phyloP scores from a whole-genome alignment of 2,113 vertebrate species.

The Anolis carolinensis region DNA sequence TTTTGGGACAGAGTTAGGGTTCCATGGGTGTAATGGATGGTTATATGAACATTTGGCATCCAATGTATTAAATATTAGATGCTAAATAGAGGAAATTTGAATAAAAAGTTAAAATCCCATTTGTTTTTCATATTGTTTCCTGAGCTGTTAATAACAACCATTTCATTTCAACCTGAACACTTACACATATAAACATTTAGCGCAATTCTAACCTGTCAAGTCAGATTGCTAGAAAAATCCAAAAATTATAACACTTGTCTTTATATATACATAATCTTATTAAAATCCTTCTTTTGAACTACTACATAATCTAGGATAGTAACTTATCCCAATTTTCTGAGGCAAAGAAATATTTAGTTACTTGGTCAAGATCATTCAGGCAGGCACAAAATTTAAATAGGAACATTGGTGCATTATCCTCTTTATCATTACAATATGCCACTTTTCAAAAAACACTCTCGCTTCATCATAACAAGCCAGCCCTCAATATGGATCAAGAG shows the following conservation, averaged over 20 bases:
- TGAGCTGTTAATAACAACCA: neutral
- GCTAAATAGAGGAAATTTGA: too few relatives aligned
- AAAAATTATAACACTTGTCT: neutral
- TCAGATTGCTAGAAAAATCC: neutral
- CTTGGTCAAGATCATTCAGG: too few relatives aligned
- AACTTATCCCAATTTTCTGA: too few relatives aligned
- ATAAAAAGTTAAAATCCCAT: too few relatives aligned
- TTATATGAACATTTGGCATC: too few relatives aligned
- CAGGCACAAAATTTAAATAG: neutral
- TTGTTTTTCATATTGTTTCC: neutral
- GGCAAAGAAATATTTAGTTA: too few relatives aligned
- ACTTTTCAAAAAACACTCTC: neutral
- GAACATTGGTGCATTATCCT: neutral
- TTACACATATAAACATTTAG: neutral
- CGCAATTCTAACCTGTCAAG: neutral
- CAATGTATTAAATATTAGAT: too few relatives aligned
- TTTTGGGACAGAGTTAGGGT: too few relatives aligned
- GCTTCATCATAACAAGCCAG: neutral
- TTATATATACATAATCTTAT: neutral
- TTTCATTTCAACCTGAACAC: neutral
- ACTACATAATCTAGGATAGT: too few relatives aligned
- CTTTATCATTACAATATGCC: neutral
- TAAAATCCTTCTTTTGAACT: too few relatives aligned
- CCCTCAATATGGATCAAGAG: neutral
- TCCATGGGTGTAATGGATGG: too few relatives aligned